These are phyloP conservation scores for Trachythela sp. DNA, from an alignment of 64 coral and sea anemone species.

Conservation along the genomic window DNA sequence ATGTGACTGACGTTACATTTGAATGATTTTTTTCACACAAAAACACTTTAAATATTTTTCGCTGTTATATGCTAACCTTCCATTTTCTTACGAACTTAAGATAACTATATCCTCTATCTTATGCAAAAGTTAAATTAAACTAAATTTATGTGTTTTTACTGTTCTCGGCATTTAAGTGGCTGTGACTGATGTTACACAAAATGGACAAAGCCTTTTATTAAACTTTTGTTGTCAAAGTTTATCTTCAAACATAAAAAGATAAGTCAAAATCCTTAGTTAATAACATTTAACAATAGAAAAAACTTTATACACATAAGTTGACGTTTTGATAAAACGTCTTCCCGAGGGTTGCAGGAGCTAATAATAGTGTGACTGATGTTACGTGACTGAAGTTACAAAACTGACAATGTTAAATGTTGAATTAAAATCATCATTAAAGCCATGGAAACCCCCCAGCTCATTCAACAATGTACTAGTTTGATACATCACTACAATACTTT, in stretches of 20 bases:
- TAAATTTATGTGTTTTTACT: too few relatives aligned
- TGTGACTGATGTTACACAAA: too few relatives aligned
- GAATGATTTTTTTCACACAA: constrained; percentile 46
- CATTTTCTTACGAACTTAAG: constrained; percentile 53
- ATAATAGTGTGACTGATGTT: constrained; percentile 51
- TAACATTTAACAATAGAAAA: constrained; percentile 25
- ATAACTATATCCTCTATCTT: too few relatives aligned
- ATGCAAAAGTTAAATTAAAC: too few relatives aligned
- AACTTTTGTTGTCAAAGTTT: too few relatives aligned
- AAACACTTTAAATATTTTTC: constrained; percentile 44
- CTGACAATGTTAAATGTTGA: constrained; percentile 43
- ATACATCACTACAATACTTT: constrained; percentile 22
- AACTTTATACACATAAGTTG: constrained; percentile 33
- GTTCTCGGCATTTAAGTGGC: too few relatives aligned
- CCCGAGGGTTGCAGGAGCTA: constrained; percentile 10
- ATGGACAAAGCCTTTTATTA: too few relatives aligned
- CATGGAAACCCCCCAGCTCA: constrained; percentile 32
- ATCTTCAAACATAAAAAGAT: constrained; percentile 45
- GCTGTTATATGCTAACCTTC: constrained; percentile 41
- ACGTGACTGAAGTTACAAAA: too few relatives aligned
- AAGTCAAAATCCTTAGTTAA: constrained; percentile 38
- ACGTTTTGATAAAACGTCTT: constrained; percentile 47
- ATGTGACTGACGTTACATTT: constrained; percentile 56
- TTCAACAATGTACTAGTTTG: constrained; percentile 40
- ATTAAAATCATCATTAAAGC: constrained; percentile 28